phyloP scores from a whole-genome alignment of 2,797 vertebrate genomes.

The Protonibea diacanthus region DNA sequence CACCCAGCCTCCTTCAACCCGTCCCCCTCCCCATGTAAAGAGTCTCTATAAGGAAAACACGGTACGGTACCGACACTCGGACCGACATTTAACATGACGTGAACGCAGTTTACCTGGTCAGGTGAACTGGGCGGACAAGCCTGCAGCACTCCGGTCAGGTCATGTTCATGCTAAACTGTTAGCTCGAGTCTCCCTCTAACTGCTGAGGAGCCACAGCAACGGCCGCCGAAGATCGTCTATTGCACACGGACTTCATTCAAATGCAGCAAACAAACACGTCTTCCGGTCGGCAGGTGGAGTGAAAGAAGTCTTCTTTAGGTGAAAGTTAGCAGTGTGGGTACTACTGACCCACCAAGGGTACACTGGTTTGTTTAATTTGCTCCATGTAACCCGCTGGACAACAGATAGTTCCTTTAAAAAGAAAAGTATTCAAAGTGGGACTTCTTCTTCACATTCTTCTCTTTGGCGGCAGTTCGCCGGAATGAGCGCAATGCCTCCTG shows the following conservation, averaged over 20 bases:
- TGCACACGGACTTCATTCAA: rapidly evolving
- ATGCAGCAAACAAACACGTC: not conserved
- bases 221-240: constrained; percentile 51
- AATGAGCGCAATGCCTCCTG: constrained; percentile 36
- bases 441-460: not conserved
- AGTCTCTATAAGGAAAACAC: not conserved
- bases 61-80: rapidly evolving
- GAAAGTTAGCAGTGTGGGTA: rapidly evolving
- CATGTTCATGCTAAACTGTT: constrained; percentile 49
- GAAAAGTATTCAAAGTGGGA: constrained; percentile 19
- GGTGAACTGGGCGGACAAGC: constrained; percentile 49
- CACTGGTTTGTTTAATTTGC: rapidly evolving
- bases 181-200: constrained; percentile 9
- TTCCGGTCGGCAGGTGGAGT: not conserved
- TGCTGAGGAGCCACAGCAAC: not conserved
- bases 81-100: not conserved
- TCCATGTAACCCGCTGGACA: not conserved
- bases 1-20: not conserved
- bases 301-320: not conserved
- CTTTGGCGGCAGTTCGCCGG: not conserved
- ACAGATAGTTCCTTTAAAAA: rapidly evolving
- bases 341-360: rapidly evolving
- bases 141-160: constrained; percentile 40
- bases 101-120: constrained; percentile 60
- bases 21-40: no score